Evolutionary conservation across 2,888 invertebrate species (phyloP), one percentile per base, ranked within the genome.

Genomic region (Limnephilus marmoratus): DNA sequence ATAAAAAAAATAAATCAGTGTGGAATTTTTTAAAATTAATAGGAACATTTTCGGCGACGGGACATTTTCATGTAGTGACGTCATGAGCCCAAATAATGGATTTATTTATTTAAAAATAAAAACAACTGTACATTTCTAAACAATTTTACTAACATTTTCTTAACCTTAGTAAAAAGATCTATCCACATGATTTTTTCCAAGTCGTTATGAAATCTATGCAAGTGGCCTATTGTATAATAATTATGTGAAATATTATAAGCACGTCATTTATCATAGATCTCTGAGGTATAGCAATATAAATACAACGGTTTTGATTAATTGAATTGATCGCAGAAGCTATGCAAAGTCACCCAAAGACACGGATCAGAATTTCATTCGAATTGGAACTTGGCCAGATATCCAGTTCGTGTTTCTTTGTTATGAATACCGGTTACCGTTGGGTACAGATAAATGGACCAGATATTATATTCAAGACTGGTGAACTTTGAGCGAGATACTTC

Each of bases 391-490:
- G 88, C 81, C 88, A 81, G 80, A 89, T 80, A 37, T 24, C 81
- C 18, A 80, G 34, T 80, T 37, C 81, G 88, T 80, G 34, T 80
- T 81, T 37, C 88, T 89, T 89, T 89, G 88, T 89, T 89, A 11
- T 80, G 88, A 80, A 89, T 89, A 89, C 88, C 88, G 88, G 81
- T 89, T 89, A 80, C 68, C 37, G 88, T 31, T 68, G 53, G 13
- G 31, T 37, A 45, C 29, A 45, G 29, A 41, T 45, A 37, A 41
- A 41, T 41, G 82, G 82, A 82, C 4, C 34, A 85, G 85, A 68
- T 68, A 68, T 68, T 68, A 24, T 68, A n/a, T 68, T 24, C 68
- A 68, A 9, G 68, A 68, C 7, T 68, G 68, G 68, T 68, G 68
- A 68, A 68, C 68, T 86, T 45, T n/a, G 86, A 12, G 29, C n/a